phyloP scores from a whole-genome alignment of 1,140 invertebrate species.

The Carcinoscorpius rotundicauda region DNA sequence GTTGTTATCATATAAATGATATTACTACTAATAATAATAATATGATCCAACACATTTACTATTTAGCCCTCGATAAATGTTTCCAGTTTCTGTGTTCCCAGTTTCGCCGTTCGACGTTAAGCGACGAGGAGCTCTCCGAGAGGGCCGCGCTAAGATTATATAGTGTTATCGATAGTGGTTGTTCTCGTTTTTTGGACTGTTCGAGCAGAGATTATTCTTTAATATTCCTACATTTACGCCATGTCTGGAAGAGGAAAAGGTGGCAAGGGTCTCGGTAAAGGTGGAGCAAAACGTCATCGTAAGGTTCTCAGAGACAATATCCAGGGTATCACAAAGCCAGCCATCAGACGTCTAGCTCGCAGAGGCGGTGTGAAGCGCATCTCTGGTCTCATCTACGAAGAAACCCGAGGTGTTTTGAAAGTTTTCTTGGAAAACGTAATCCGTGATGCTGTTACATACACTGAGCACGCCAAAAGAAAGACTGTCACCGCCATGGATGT shows the following conservation, averaged over 20 bases:
- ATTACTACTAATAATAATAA: too few relatives aligned
- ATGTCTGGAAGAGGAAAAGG: conserved; percentile 36
- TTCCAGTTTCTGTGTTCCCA: too few relatives aligned
- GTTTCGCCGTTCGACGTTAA: too few relatives aligned
- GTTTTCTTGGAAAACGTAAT: conserved; percentile 71
- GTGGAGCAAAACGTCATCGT: conserved; percentile 34
- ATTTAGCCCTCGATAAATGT: too few relatives aligned
- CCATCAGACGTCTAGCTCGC: conserved; percentile 50
- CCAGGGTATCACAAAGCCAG: conserved; percentile 56
- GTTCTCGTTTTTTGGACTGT: too few relatives aligned
- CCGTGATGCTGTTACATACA: conserved; percentile 66
- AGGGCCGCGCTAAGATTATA: too few relatives aligned
- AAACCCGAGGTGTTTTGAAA: conserved; percentile 55
- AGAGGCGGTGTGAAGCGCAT: conserved; percentile 63
- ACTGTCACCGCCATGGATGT: conserved; percentile 77
- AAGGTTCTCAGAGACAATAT: conserved; percentile 53
- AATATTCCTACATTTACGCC: too few relatives aligned
- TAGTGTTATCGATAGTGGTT: too few relatives aligned
- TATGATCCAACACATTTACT: too few relatives aligned
- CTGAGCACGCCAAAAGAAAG: conserved; percentile 67
- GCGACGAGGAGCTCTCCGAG: too few relatives aligned
- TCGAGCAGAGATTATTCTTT: too few relatives aligned
- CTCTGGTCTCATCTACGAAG: conserved; percentile 58
- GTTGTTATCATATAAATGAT: too few relatives aligned
- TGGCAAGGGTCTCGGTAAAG: conserved; percentile 35